phyloP scores from a whole-genome alignment of 2,888 invertebrate species.

The Diplolepis rosae region DNA sequence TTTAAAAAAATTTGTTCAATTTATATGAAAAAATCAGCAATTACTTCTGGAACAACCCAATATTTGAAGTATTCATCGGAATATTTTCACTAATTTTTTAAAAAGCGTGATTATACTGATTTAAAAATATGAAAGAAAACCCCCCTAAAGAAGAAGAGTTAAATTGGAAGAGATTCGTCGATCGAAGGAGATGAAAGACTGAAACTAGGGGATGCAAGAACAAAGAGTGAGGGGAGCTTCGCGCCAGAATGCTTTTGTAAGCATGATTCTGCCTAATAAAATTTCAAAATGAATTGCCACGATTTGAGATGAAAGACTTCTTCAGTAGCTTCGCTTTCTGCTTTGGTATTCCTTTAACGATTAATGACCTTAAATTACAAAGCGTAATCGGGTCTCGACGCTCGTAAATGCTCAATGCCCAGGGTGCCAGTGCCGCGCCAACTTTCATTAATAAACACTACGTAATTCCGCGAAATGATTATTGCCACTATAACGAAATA shows the following conservation, averaged over 20 bases:
- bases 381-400: not conserved
- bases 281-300: conserved; percentile 45
- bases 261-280: conserved; percentile 39
- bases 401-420: conserved; percentile 18
- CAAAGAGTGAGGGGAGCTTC: conserved; percentile 35
- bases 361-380: conserved; percentile 42
- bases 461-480: conserved; percentile 37
- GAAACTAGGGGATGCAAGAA: conserved; percentile 43
- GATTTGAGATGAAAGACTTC: conserved; percentile 38
- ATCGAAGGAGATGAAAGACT: conserved; percentile 32
- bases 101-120: too few relatives aligned
- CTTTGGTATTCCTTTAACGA: conserved; percentile 23
- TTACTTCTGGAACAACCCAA: too few relatives aligned
- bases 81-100: too few relatives aligned
- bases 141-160: not conserved
- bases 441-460: conserved; percentile 44
- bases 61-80: too few relatives aligned
- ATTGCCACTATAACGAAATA: conserved; percentile 13
- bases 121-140: not conserved
- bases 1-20: too few relatives aligned
- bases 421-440: not conserved
- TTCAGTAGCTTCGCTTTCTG: conserved; percentile 38
- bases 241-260: conserved; percentile 28
- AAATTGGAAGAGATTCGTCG: not conserved
- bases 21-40: too few relatives aligned